Evolutionary conservation across 2,797 vertebrate genomes (phyloP).

Genomic region (Sebastes itinus): DNA sequence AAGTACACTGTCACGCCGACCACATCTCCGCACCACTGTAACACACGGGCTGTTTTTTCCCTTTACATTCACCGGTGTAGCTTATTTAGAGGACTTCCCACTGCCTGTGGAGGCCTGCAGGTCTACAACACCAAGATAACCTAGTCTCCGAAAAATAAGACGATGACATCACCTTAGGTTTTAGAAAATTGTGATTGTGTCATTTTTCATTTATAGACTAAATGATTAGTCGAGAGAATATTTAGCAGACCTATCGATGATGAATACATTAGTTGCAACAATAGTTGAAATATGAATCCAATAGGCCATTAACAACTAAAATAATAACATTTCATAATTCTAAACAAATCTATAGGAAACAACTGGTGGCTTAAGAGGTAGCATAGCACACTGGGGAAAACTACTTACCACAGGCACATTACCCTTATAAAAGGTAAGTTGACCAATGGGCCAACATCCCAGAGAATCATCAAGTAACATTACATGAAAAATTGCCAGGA

Average conservation of each 20-base stretch:
- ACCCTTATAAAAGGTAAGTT: no score
- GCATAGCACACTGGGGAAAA: background rate
- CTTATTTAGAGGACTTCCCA: background rate
- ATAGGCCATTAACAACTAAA: background rate
- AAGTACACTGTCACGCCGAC: conserved; percentile 38
- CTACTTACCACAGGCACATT: no score
- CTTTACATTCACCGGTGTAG: conserved; percentile 3
- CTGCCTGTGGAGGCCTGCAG: background rate
- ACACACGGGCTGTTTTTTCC: background rate
- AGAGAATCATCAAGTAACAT: background rate
- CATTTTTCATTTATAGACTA: no score
- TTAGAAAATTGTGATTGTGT: background rate
- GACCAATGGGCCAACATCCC: no score
- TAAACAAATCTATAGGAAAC: background rate
- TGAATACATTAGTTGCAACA: background rate
- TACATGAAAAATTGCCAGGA: background rate
- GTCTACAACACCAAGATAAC: background rate
- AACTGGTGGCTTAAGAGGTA: background rate
- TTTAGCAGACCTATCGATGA: background rate
- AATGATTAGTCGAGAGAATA: background rate
- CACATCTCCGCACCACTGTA: conserved; percentile 5
- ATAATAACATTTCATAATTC: background rate
- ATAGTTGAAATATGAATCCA: background rate
- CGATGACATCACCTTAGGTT: background rate
- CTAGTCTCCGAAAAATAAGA: background rate